Conservation (phyloP, 1,140 invertebrate species). For the Formica selysi region DNA sequence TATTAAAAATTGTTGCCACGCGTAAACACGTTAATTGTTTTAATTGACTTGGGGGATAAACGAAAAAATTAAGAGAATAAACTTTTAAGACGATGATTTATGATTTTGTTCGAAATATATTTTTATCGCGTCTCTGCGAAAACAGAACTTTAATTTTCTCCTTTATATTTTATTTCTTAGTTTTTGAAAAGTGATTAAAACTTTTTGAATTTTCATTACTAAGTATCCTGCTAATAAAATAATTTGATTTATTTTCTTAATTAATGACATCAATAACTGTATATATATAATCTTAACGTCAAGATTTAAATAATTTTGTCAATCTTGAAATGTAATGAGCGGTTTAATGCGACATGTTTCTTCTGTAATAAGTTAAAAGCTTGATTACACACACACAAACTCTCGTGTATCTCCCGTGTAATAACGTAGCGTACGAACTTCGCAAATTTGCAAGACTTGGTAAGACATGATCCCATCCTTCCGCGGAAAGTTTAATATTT, state of each 20-base stretch:
- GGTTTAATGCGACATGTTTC: not conserved
- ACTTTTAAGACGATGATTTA: not conserved
- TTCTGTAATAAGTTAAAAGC: constrained; percentile 17
- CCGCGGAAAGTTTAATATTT: constrained; percentile 57
- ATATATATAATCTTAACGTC: not conserved
- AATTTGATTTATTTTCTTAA: not conserved
- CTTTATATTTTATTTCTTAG: not conserved
- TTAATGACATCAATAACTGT: not conserved
- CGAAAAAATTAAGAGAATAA: not conserved
- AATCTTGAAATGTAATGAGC: not conserved
- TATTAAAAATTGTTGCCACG: not conserved
- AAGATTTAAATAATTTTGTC: not conserved
- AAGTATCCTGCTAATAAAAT: not conserved
- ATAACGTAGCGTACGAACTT: constrained; percentile 25
- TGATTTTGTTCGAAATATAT: not conserved
- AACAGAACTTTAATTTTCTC: not conserved
- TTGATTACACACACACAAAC: not conserved
- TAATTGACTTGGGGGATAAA: not conserved
- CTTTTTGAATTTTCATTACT: not conserved
- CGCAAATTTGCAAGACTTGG: constrained; percentile 48
- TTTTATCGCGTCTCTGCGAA: not conserved
- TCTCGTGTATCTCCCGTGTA: constrained; percentile 26
- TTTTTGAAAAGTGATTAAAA: not conserved
- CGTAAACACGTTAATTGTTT: not conserved
- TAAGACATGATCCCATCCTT: constrained; percentile 25